A percentile compares a stretch with the other conserved stretches of the same genome.
Evolutionary conservation across 2,113 vertebrate genomes (phyloP).

Genomic region (zebrafish (Danio rerio)): GRCz12tu NC_133184.1:10303501-10304000

Average conservation of each 20-base stretch:
- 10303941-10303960: too few species aligned
- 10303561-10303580: neutral
- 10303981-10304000: too few species aligned
- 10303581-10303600: constrained; percentile 72
- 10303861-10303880: constrained; percentile 3
- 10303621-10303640: constrained; percentile 77
- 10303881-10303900: neutral
- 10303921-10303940: neutral
- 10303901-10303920: neutral
- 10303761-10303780: constrained; percentile 90
- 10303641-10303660: constrained; percentile 71
- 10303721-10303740: constrained; percentile 84
- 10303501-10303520: neutral
- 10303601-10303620: constrained; percentile 91
- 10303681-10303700: constrained; percentile 62
- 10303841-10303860: constrained; percentile 10
- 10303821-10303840: neutral
- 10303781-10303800: constrained; percentile 46
- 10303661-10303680: constrained; percentile 79
- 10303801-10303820: neutral
- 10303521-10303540: neutral
- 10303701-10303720: constrained; percentile 72
- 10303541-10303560: neutral
- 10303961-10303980: too few species aligned
- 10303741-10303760: constrained; percentile 85